Evolutionary conservation across 2,797 vertebrate species (phyloP), one percentile per base, ranked within the genome.

Genomic region (Pelodytes ibericus): DNA sequence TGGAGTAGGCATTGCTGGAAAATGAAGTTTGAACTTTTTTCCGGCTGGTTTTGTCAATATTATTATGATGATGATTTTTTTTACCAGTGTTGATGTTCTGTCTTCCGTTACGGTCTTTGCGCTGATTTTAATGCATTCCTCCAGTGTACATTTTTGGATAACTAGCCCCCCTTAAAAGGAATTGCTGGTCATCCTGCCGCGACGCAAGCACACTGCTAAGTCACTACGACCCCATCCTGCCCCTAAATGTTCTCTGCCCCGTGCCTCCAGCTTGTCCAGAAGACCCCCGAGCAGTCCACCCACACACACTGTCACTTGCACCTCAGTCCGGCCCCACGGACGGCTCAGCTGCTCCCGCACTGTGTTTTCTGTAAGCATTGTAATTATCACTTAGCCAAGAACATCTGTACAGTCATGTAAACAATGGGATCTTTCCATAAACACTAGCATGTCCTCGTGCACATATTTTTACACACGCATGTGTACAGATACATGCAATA

Each of bases 321-420:
- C 41, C 41, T 44, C 2, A 16, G n/a, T 7, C n/a, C 56, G 3
- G 56, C 11, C 56, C 29, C 5, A 9, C 58, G 8, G 63, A 27
- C 39, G 3, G 22, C 63, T 49, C 41, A 22, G 73, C 64, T 53
- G 11, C 41, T 27, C 57, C 66, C 58, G 59, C 44, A n/a, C 59
- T 39, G 29, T 77, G 74, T 71, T 77, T 71, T 25, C 31, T 57
- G 47, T 77, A 69, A 61, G 67, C 67, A 3, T 30, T 51, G 26
- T 76, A 71, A 77, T 77, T 77, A 77, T 63, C 49, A 29, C 33
- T 76, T 63, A 39, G 30, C 44, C 15, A 62, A n/a, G 66, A 70
- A 70, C 66, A 57, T 53, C 66, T 77, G 74, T 64, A 64, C 58
- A 30, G 51, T 61, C 66, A 69, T 70, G 66, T 75, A 77, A 70